Percentiles rank a stretch among this genome's conserved stretches.
Conservation (phyloP, 2,797 vertebrate species). For the Caiman crocodilus region DNA sequence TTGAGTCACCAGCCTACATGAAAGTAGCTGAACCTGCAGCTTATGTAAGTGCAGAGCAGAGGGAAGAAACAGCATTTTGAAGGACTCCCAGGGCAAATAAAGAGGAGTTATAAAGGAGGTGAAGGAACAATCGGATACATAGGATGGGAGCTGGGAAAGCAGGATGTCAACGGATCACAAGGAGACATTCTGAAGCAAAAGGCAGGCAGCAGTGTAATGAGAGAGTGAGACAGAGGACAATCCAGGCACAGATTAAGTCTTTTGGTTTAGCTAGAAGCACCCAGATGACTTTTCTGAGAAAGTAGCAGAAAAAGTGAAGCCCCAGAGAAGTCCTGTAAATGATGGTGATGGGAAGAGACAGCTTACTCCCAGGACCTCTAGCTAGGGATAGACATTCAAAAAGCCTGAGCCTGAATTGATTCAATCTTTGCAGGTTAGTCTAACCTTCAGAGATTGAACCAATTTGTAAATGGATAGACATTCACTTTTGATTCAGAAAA, state of each 20-base stretch:
- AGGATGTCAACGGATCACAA: not conserved
- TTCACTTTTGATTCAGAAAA: too few relatives aligned
- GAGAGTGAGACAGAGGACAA: not conserved
- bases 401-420: too few relatives aligned
- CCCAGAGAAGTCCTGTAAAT: fast-evolving
- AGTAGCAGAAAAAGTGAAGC: not conserved
- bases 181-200: not conserved
- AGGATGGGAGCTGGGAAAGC: not conserved
- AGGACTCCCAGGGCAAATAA: too few relatives aligned
- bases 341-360: not conserved
- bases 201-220: not conserved
- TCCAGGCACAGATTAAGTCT: not conserved
- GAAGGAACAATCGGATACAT: not conserved
- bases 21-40: not conserved
- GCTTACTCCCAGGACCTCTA: not conserved
- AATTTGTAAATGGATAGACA: too few relatives aligned
- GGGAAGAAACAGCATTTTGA: not conserved
- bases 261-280: not conserved
- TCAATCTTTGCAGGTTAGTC: too few relatives aligned
- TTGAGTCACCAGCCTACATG: not conserved
- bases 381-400: too few relatives aligned
- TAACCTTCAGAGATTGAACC: too few relatives aligned
- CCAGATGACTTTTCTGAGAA: fast-evolving
- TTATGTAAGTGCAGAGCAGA: not conserved
- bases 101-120: not conserved